Percentiles rank a stretch among this genome's conserved stretches.
Conservation (phyloP, 2,113 vertebrate genomes). For the Harpagus bidentatus region DNA sequence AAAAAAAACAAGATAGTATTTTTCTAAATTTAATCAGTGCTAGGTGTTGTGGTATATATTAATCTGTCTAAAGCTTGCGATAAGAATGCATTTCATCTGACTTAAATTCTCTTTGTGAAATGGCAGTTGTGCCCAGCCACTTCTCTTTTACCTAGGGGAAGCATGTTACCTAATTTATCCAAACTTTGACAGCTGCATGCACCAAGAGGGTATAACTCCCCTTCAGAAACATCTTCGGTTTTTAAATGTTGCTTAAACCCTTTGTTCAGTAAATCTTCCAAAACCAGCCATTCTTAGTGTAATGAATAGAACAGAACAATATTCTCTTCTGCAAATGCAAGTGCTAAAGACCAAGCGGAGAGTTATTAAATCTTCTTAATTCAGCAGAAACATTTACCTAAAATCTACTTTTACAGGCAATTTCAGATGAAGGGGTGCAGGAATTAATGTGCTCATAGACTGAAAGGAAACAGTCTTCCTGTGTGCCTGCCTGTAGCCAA, state of each 20-base stretch:
- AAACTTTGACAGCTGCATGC: neutral
- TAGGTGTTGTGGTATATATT: neutral
- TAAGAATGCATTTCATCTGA: neutral
- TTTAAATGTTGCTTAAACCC: neutral
- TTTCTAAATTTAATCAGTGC: constrained; percentile 21
- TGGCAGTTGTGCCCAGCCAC: neutral
- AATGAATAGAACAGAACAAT: neutral
- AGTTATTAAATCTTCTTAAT: neutral
- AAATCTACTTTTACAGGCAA: neutral
- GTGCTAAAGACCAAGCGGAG: neutral
- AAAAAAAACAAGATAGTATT: neutral
- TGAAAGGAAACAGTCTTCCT: neutral
- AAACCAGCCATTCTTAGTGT: neutral
- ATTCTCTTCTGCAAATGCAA: neutral
- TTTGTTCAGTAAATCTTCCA: neutral
- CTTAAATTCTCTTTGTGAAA: neutral
- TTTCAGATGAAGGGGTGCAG: neutral
- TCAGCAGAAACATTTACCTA: neutral
- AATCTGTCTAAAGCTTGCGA: neutral
- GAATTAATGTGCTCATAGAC: neutral
- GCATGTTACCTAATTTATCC: neutral
- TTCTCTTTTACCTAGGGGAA: neutral
- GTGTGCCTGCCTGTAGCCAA: neutral
- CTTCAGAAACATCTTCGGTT: neutral
- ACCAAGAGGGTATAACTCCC: neutral